phyloP scores from a whole-genome alignment of 1,140 invertebrate species.

The Penaeus vannamei region DNA sequence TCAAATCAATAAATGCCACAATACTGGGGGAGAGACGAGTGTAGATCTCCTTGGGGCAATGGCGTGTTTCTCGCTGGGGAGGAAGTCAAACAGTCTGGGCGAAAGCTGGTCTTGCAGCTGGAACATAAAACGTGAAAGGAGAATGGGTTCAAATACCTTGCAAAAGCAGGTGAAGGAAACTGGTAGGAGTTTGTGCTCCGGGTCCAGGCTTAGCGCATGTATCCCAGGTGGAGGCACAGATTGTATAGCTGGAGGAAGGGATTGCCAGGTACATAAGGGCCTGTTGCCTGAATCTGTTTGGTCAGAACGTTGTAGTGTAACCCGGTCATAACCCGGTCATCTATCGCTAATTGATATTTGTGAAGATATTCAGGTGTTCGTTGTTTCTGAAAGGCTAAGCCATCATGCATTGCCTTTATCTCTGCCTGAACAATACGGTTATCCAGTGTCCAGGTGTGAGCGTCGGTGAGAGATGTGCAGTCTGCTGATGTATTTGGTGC shows the following conservation, averaged over 20 bases:
- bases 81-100: no score
- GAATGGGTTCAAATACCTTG: neutral
- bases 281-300: conserved; percentile 5
- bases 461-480: neutral
- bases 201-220: neutral
- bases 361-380: no score
- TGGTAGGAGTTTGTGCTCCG: no score
- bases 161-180: no score
- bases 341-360: conserved; percentile 7
- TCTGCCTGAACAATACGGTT: no score
- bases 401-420: neutral
- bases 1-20: no score
- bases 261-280: conserved; percentile 7
- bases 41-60: no score
- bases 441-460: no score
- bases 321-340: conserved; percentile 4
- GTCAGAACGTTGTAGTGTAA: neutral
- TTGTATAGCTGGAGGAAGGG: conserved; percentile 28
- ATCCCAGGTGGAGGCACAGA: conserved; percentile 26
- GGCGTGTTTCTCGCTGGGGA: neutral
- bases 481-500: neutral
- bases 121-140: neutral
- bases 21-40: no score
- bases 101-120: neutral
- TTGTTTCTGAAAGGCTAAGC: no score